Evolutionary conservation across 2,113 vertebrate species (phyloP), one percentile per base, ranked within the genome.

Genomic region (Cervus canadensis): DNA sequence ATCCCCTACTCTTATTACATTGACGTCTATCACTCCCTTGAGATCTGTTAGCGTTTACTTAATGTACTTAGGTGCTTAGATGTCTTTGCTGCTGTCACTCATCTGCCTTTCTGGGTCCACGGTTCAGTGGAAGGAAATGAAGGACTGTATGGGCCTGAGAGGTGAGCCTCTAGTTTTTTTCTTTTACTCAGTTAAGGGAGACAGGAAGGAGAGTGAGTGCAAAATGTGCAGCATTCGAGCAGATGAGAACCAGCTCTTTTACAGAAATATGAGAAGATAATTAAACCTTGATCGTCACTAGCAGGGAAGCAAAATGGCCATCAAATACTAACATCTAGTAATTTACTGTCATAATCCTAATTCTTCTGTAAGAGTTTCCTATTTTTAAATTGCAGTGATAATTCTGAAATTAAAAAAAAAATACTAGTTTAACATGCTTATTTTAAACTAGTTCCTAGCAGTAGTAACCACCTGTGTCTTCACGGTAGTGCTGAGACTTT

Each of bases 321-420:
- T 87, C 50, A 86, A 50, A 86, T 48, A 30, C 88, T 76, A 57
- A 90, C 5, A 90, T 82, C n/a, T 67, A 43, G 36, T 87, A 67
- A 90, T 81, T 97, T 78, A 87, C 43, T 91, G 15, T 56, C 50
- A 52, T 33, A 52, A 87, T 59, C 57, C 30, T 92, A 79, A 90
- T 17, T 89, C 74, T 40, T 93, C 36, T 43, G 67, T 59, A 76
- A 92, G 26, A 94, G 54, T 81, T 94, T 95, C 52, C 36, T 87
- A 0, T 54, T 95, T 87, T 96, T 45, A 84, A 87, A 57, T 82
- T 94, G 50, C 23, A 94, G n/a, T 91, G 57, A 81, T 60, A 67
- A 14, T 95, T 50, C 11, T 59, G 85, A 91, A 36, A 92, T 88
- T 60, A 78, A 93, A 93, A 92, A 93, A 92, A 82, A 40, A 95